A percentile compares a stretch with the other conserved stretches of the same genome.
Evolutionary conservation across 2,113 vertebrate species (phyloP).

Genomic region (Lycocorax pyrrhopterus): DNA sequence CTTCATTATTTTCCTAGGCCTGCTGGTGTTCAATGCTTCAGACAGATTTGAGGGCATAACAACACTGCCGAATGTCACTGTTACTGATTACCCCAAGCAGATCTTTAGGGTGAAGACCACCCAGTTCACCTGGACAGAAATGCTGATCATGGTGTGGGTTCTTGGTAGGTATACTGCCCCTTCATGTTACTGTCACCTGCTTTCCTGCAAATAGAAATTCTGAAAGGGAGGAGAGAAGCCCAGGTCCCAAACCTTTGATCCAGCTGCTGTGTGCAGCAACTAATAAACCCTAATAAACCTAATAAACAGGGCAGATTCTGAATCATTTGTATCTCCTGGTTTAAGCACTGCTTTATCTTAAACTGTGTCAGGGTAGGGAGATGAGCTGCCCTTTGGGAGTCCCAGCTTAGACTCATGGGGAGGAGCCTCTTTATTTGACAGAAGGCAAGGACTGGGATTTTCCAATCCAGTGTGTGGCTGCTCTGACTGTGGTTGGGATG

Average conservation of each 20-base stretch:
- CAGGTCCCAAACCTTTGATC: background rate
- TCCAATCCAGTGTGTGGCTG: background rate
- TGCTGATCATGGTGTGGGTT: constrained; percentile 91
- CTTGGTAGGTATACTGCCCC: constrained; percentile 75
- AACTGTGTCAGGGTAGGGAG: background rate
- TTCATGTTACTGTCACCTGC: background rate
- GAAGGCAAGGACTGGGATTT: background rate
- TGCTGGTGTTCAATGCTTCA: constrained; percentile 88
- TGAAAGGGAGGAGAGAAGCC: background rate
- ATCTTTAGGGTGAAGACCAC: constrained; percentile 90
- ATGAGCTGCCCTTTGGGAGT: background rate
- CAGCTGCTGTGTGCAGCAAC: background rate
- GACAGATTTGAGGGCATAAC: constrained; percentile 87
- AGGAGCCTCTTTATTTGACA: background rate
- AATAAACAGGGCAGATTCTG: background rate
- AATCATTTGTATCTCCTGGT: background rate
- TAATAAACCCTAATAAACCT: background rate
- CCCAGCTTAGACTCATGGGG: accelerated
- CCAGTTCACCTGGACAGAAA: constrained; percentile 86
- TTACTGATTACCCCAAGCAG: constrained; percentile 85
- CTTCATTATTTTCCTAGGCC: constrained; percentile 89
- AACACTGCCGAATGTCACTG: constrained; percentile 82
- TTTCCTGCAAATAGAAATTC: background rate
- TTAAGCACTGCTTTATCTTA: background rate
- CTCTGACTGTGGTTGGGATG: background rate